Evolutionary conservation across 2,797 vertebrate species (phyloP).

Genomic region (Rhabdomys pumilio): DNA sequence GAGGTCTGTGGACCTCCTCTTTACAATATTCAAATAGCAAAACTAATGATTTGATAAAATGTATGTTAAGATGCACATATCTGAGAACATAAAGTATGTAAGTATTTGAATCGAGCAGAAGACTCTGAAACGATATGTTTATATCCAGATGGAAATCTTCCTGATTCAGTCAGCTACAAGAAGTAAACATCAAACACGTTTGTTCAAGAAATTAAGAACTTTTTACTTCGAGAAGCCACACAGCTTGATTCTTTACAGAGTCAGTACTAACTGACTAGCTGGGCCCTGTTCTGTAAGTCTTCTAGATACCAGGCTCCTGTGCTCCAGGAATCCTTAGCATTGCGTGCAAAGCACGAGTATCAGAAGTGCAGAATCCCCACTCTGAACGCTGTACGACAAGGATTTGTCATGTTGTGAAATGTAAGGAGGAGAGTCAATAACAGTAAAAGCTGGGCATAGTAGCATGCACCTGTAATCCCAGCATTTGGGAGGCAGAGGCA

Average conservation of each 20-base stretch:
- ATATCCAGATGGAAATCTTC: neutral
- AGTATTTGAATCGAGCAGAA: constrained; percentile 20
- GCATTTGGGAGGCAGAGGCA: neutral
- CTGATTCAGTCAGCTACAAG: constrained; percentile 46
- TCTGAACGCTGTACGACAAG: neutral
- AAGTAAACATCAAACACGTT: constrained; percentile 39
- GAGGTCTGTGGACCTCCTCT: neutral
- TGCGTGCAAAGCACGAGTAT: neutral
- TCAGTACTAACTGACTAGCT: neutral
- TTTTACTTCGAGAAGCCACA: neutral
- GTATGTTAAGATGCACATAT: neutral
- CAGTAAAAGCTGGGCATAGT: neutral
- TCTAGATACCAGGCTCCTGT: neutral
- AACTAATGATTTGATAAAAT: constrained; percentile 39
- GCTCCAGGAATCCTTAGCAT: neutral
- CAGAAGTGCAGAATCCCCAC: neutral
- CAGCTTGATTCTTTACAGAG: neutral
- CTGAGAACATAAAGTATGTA: constrained; percentile 16
- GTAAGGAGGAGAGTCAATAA: neutral
- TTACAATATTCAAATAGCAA: neutral
- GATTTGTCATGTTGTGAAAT: constrained; percentile 7
- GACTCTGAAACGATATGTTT: neutral
- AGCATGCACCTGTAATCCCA: neutral
- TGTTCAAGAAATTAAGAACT: neutral
- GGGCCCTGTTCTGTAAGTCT: neutral